Evolutionary conservation across 2,888 invertebrate species (phyloP), one percentile per base, ranked within the genome.

Genomic region (Lacanobia wlatinum): DNA sequence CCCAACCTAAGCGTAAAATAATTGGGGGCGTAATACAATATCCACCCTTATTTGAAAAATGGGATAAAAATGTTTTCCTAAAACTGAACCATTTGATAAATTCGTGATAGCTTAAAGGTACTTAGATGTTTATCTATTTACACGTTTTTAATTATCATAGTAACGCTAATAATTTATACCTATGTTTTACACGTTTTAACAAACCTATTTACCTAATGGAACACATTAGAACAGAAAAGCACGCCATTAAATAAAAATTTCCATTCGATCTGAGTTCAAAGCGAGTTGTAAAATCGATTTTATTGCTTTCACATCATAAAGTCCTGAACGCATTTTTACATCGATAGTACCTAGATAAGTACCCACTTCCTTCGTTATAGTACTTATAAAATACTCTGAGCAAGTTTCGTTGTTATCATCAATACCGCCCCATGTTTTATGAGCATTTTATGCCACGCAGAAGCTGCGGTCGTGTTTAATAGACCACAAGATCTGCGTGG

Each of bases 271-370:
- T 78, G 84, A 84, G 85, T 87, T 87, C 84, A 84, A 88, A 90
- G 88, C 83, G 87, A 82, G 84, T 84, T 85, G 85, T 92, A 90
- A 92, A 91, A 88, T 86, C 86, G 86, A 86, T 88, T 90, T 92
- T 90, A 91, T 87, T 88, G 84, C 89, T 87, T 90, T 89, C 89
- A 87, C 88, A 83, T 87, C 90, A 91, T 91, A 90, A 91, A 92
- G 84, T 86, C 75, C 40, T 55, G 79, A 90, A 87, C 83, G 87
- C 87, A 84, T 88, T 86, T 85, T 86, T 86, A 78, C 79, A 76
- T 82, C 76, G 75, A 80, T 75, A 76, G 70, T 74, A 77, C 75
- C 76, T 82, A 80, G 66, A 73, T 85, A 80, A 83, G 82, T 76
- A 65, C 67, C 72, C 53, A 74, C 72, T 84, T 80, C 79, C 73